Evolutionary conservation across 2,888 invertebrate species (phyloP).

Genomic region (Craniophora ligustri): DNA sequence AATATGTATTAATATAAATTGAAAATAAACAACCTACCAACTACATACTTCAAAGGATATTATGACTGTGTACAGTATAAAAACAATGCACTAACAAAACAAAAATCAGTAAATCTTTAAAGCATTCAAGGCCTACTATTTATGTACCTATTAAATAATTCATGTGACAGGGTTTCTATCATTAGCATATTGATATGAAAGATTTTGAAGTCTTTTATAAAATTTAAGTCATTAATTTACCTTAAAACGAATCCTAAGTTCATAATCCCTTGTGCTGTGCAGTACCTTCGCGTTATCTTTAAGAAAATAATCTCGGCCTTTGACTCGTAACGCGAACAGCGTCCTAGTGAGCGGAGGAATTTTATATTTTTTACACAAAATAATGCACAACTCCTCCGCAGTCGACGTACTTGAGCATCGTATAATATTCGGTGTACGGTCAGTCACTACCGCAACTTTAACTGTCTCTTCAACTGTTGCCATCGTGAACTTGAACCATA

Average conservation of each 20-base stretch:
- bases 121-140: constrained; percentile 6
- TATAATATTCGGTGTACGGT: constrained; percentile 75
- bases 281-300: constrained; percentile 88
- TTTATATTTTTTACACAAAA: constrained; percentile 91
- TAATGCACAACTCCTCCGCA: constrained; percentile 92
- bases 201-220: neutral
- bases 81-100: neutral
- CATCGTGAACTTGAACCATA: constrained; percentile 80
- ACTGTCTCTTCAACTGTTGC: constrained; percentile 80
- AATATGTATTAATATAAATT: too few relatives aligned
- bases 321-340: constrained; percentile 92
- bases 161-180: constrained; percentile 2
- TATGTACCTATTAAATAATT: constrained; percentile 25
- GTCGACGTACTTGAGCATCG: constrained; percentile 80
- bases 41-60: too few relatives aligned
- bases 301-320: constrained; percentile 91
- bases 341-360: constrained; percentile 94
- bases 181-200: constrained; percentile 3
- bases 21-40: too few relatives aligned
- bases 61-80: too few relatives aligned
- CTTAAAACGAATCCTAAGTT: constrained; percentile 94
- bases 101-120: neutral
- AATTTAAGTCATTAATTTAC: constrained; percentile 67
- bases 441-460: constrained; percentile 81
- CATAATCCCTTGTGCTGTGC: constrained; percentile 88